Percentiles rank a stretch among this genome's conserved stretches.
Evolutionary conservation across 2,113 vertebrate genomes (phyloP).

Genomic region (Lanius ludovicianus): DNA sequence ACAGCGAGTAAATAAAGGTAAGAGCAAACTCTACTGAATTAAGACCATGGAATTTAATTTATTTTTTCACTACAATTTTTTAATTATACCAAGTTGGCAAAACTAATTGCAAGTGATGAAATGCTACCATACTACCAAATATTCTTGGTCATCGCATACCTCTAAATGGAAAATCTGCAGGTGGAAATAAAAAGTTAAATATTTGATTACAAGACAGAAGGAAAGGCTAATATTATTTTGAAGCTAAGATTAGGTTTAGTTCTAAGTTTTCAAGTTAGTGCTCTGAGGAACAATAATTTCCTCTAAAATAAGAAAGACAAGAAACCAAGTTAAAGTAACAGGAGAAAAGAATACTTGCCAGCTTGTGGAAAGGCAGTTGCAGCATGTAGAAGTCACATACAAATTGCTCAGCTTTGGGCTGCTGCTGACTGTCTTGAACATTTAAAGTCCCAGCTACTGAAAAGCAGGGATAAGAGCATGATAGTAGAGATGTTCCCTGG

Average conservation of each 20-base stretch:
- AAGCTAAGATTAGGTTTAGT: not conserved
- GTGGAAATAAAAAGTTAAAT: not conserved
- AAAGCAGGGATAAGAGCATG: constrained; percentile 26
- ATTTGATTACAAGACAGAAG: not conserved
- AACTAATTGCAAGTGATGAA: not conserved
- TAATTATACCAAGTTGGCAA: not conserved
- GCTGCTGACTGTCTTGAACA: constrained; percentile 23
- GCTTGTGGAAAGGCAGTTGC: not conserved
- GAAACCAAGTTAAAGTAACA: not conserved
- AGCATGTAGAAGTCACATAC: constrained; percentile 31
- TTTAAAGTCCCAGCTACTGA: constrained; percentile 31
- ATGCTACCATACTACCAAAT: not conserved
- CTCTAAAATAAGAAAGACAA: not conserved
- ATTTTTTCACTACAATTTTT: not conserved
- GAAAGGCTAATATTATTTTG: not conserved
- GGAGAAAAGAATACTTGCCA: constrained; percentile 44
- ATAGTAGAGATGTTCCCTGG: not conserved
- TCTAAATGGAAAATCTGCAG: not conserved
- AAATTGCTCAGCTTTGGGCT: constrained; percentile 25
- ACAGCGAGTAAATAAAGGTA: not conserved
- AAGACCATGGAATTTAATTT: not conserved
- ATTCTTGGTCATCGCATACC: not conserved
- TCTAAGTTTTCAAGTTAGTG: not conserved
- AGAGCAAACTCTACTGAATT: not conserved
- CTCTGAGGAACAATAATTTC: not conserved